phyloP scores from a whole-genome alignment of 2,888 invertebrate genomes.

The Tribolium freemani region DNA sequence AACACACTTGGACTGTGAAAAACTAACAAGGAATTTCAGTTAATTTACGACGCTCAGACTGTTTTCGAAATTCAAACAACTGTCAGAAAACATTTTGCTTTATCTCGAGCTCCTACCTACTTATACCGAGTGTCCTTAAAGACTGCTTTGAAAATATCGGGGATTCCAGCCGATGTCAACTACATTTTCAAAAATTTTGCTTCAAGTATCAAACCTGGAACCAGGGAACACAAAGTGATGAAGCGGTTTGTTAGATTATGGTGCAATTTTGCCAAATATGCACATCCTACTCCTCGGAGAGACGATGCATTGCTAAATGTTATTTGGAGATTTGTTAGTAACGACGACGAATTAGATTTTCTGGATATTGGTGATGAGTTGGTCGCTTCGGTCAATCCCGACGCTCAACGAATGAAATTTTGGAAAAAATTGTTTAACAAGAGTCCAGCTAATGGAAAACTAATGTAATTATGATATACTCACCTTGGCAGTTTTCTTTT shows the following conservation, averaged over 20 bases:
- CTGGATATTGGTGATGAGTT: slow-evolving; percentile 59
- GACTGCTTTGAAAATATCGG: slow-evolving; percentile 5
- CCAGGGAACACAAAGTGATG: slow-evolving; percentile 46
- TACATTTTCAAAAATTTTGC: slow-evolving; percentile 51
- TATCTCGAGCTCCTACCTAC: neutral
- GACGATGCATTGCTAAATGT: slow-evolving; percentile 39
- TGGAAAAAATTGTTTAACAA: slow-evolving; percentile 51
- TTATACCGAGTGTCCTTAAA: slow-evolving; percentile 1
- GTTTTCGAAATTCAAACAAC: slow-evolving; percentile 50
- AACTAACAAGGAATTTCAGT: neutral
- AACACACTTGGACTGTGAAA: neutral
- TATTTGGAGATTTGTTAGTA: slow-evolving; percentile 54
- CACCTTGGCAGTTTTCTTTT: too few relatives aligned
- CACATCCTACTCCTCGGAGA: slow-evolving; percentile 44
- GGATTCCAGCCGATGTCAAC: slow-evolving; percentile 49
- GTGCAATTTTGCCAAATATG: slow-evolving; percentile 53
- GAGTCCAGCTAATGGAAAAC: slow-evolving; percentile 28
- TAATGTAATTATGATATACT: slow-evolving; percentile 5
- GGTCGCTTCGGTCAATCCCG: slow-evolving; percentile 52
- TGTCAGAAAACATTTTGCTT: neutral
- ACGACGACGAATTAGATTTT: slow-evolving; percentile 48
- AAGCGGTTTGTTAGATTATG: slow-evolving; percentile 49
- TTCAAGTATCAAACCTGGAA: slow-evolving; percentile 38
- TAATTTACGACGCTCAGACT: neutral
- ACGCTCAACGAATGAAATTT: slow-evolving; percentile 55